Percentiles rank a stretch among this genome's conserved stretches.
These are phyloP conservation scores for Mnemiopsis leidyi DNA, from an alignment of 37 sponge, comb jelly and placozoan genomes.

Conservation along the genomic window DNA sequence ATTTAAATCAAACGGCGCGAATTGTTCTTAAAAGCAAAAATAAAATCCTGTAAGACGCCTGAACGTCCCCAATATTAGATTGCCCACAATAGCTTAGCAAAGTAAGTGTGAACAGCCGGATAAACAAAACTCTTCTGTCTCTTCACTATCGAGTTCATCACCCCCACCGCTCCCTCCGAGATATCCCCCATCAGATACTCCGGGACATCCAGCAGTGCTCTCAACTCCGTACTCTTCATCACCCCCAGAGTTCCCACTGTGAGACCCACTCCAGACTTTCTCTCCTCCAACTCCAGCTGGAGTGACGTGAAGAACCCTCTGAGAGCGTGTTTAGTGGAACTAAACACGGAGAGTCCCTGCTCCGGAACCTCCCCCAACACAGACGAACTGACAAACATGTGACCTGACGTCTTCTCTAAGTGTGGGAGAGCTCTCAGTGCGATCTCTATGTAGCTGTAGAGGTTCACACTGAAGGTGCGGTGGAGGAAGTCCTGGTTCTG, in stretches of 20 bases:
- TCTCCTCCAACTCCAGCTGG: background rate
- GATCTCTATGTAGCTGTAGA: conserved; percentile 33
- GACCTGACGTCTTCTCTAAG: background rate
- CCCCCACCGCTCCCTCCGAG: background rate
- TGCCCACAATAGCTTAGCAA: background rate
- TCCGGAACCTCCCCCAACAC: background rate
- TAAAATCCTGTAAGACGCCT: no score
- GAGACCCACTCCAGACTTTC: background rate
- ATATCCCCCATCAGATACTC: background rate
- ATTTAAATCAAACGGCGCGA: no score
- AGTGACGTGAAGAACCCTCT: conserved; percentile 17
- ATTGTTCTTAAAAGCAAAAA: no score
- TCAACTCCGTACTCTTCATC: background rate
- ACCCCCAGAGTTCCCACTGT: conserved; percentile 6
- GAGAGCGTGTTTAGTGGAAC: conserved; percentile 41
- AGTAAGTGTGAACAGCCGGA: background rate
- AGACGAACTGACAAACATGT: conserved; percentile 7
- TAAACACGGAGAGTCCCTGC: background rate
- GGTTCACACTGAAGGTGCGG: background rate
- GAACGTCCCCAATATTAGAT: no score
- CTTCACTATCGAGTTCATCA: background rate
- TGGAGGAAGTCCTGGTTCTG: background rate
- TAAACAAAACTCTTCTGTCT: background rate
- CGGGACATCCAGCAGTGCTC: background rate
- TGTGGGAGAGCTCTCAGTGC: background rate